Evolutionary conservation across 2,797 vertebrate genomes (phyloP), one percentile per base, ranked within the genome.

Genomic region (Poeciliopsis presidionis): DNA sequence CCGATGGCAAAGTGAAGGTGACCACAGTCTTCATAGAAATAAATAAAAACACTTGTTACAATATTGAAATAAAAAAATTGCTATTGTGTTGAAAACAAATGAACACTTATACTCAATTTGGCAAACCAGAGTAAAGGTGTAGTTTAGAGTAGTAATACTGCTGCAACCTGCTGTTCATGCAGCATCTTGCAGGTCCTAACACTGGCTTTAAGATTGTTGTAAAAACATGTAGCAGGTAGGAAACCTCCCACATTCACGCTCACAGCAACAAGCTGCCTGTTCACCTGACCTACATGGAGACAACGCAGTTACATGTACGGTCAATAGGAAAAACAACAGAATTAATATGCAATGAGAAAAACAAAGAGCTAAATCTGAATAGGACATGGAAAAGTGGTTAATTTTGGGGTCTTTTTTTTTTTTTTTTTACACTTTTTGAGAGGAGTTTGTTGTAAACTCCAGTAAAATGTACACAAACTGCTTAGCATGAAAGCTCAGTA

Each of bases 1-100:
- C 76, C 53, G 39, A 81, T 43, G 69, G 39, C 65, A 79, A 83
- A 67, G 70, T 78, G 86, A 85, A 91, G 73, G 76, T 82, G 86
- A 90, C 82, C 69, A 85, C 76, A 81, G 82, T 85, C 41, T 84
- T 80, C 53, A 86, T 65, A 89, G 74, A 91, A 94, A 94, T 93
- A 94, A 95, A 95, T 94, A 90, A 91, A 90, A 88, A 88, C 74
- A 92, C 86, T 89, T 88, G 85, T 91, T 89, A 86, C 82, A 90
- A 88, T 82, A 89, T 81, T 75, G 75, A 85, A 86, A 88, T 87
- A 53, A 53, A 53, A 7, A 82, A 87, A 85, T 78, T 83, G 57
- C 72, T 86, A 90, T 74, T 86, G 43, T 20, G 81, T 80, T 84
- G 80, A 83, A 80, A 89, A 85, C 87, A 72, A 61, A 78, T 77